Percentiles rank a stretch among this genome's conserved stretches.
These are phyloP conservation scores for Platanista minor DNA, from an alignment of 2,113 vertebrate species.

Conservation along the genomic window DNA sequence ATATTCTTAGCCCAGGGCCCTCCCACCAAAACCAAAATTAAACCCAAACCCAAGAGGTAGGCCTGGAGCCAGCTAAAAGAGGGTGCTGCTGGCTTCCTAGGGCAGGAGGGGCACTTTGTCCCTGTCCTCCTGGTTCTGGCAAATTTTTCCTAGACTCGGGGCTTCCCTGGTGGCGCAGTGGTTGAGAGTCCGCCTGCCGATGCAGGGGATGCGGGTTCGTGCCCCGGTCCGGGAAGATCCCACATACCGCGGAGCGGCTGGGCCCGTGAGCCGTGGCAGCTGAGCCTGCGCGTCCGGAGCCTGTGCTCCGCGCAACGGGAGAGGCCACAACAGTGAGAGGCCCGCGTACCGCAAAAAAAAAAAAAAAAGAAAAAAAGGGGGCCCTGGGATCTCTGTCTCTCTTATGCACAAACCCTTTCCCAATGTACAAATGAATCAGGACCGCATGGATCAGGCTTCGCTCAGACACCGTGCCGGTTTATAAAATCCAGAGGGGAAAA, in stretches of 20 bases:
- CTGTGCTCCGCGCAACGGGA: too few species aligned
- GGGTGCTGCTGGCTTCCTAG: not conserved
- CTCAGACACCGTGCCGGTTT: not conserved
- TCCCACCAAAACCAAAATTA: not conserved
- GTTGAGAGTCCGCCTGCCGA: too few species aligned
- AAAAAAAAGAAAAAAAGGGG: too few species aligned
- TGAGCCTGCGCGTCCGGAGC: too few species aligned
- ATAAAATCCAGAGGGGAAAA: slow-evolving; percentile 5
- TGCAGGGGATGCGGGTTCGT: too few species aligned
- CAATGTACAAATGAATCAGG: slow-evolving; percentile 19
- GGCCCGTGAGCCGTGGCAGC: too few species aligned
- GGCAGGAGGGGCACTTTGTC: too few species aligned
- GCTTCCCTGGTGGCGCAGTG: too few species aligned
- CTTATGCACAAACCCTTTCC: not conserved
- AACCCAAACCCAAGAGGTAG: not conserved
- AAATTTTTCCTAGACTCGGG: not conserved
- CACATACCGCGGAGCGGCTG: too few species aligned
- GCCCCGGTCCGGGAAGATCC: too few species aligned
- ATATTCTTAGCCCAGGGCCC: not conserved
- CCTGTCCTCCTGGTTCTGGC: not conserved
- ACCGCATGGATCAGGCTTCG: not conserved
- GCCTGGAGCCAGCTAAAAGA: not conserved
- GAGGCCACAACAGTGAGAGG: too few species aligned
- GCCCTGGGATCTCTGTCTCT: not conserved
- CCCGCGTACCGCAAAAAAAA: too few species aligned